phyloP scores from a whole-genome alignment of 2,797 vertebrate genomes.

The Cygnus olor region DNA sequence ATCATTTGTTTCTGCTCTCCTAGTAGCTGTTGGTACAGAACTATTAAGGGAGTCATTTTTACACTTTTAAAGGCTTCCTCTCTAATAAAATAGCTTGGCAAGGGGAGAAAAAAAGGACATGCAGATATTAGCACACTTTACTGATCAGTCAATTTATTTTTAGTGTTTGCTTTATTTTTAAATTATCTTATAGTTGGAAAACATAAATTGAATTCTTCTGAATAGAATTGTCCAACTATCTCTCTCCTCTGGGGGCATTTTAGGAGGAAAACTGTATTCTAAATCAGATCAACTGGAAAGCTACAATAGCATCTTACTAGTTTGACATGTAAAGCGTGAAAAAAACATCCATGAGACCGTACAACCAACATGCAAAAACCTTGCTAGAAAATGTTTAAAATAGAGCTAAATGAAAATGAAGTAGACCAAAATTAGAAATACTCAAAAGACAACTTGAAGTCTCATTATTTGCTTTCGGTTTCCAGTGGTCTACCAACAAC shows the following conservation, averaged over 20 bases:
- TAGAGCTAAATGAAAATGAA: neutral
- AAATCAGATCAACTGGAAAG: neutral
- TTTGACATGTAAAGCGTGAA: neutral
- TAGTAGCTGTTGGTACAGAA: neutral
- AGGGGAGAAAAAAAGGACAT: neutral
- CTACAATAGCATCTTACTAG: neutral
- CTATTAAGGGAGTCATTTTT: neutral
- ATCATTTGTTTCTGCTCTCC: neutral
- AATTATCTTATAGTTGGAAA: neutral
- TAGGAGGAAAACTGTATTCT: neutral
- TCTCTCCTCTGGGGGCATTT: neutral
- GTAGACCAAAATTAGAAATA: neutral
- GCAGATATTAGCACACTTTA: neutral
- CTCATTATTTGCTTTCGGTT: neutral
- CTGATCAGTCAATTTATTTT: neutral
- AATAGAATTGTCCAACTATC: neutral
- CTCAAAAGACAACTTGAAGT: neutral
- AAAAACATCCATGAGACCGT: neutral
- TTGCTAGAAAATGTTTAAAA: neutral
- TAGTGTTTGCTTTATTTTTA: neutral
- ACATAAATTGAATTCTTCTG: neutral
- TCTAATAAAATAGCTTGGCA: neutral
- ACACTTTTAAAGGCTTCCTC: neutral
- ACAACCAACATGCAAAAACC: neutral
- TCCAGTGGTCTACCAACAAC: neutral